These are phyloP conservation scores for Pangasius larnaudii DNA, from an alignment of 2,797 vertebrate species.

Conservation along the genomic window DNA sequence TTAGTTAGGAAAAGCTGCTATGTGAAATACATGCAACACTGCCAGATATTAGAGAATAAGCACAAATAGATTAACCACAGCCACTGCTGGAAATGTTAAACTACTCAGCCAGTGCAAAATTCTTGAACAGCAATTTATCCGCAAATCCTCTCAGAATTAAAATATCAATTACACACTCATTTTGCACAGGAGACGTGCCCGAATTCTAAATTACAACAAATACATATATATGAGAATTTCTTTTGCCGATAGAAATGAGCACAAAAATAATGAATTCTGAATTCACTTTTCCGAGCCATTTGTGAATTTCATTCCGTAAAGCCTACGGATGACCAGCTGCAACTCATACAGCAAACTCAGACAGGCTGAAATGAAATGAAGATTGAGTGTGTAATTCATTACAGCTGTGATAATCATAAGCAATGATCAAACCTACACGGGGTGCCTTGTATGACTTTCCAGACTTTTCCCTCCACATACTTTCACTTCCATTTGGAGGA, in stretches of 20 bases:
- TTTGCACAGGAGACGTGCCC: slow-evolving; percentile 4
- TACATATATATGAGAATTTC: not conserved
- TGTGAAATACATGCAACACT: slow-evolving; percentile 17
- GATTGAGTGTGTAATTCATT: slow-evolving; percentile 15
- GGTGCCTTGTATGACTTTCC: not conserved
- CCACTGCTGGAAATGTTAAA: slow-evolving; percentile 22
- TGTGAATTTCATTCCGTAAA: not conserved
- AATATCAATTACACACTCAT: slow-evolving; percentile 31
- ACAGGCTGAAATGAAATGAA: not conserved
- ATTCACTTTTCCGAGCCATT: not conserved
- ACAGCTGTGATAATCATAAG: slow-evolving; percentile 8
- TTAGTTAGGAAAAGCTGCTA: slow-evolving; percentile 17
- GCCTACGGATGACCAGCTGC: not conserved
- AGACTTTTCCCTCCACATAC: slow-evolving; percentile 8
- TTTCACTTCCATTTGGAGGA: slow-evolving; percentile 21
- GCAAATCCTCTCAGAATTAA: slow-evolving; percentile 17
- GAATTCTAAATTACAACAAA: slow-evolving; percentile 21
- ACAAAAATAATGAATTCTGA: not conserved
- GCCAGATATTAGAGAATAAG: slow-evolving; percentile 2
- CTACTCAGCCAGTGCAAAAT: slow-evolving; percentile 19
- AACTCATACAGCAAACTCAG: not conserved
- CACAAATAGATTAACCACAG: slow-evolving; percentile 17
- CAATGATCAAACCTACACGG: slow-evolving; percentile 14
- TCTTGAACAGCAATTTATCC: slow-evolving; percentile 3
- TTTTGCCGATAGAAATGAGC: slow-evolving; percentile 11